phyloP scores from a whole-genome alignment of 2,797 vertebrate genomes.

The Heteromormyrus szaboi region DNA sequence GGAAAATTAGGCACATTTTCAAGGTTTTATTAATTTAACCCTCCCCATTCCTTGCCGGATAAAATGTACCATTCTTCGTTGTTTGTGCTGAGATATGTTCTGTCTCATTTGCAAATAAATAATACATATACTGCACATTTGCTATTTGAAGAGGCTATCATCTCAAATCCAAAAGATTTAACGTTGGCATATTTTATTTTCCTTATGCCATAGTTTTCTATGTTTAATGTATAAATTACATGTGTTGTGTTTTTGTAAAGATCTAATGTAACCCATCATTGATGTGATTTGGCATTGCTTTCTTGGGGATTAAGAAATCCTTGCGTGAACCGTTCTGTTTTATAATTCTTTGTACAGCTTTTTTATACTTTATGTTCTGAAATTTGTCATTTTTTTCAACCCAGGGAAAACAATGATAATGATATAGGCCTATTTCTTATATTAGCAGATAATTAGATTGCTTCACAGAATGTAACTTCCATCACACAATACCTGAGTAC shows the following conservation, averaged over 20 bases:
- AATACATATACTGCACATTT: slow-evolving; percentile 36
- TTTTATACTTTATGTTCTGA: not conserved
- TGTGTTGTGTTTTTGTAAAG: not conserved
- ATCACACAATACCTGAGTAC: not conserved
- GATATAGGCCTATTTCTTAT: not conserved
- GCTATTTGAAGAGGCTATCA: slow-evolving; percentile 24
- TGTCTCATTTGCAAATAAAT: slow-evolving; percentile 32
- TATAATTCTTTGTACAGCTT: not conserved
- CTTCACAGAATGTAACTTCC: not conserved
- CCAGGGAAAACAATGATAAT: not conserved
- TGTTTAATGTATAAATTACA: slow-evolving; percentile 7
- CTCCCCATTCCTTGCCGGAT: slow-evolving; percentile 33
- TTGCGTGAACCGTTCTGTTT: not conserved
- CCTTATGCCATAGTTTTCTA: not conserved
- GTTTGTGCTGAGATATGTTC: slow-evolving; percentile 28
- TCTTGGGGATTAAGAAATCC: not conserved
- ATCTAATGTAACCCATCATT: not conserved
- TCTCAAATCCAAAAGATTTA: not conserved
- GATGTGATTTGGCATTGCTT: not conserved
- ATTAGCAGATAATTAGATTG: not conserved
- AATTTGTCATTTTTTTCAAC: not conserved
- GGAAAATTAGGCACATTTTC: slow-evolving; percentile 44
- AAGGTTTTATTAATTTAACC: slow-evolving; percentile 45
- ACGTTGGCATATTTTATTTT: not conserved
- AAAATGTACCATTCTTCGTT: slow-evolving; percentile 21